phyloP scores from a whole-genome alignment of 2,113 vertebrate genomes.

The Ariopsis seemanni region DNA sequence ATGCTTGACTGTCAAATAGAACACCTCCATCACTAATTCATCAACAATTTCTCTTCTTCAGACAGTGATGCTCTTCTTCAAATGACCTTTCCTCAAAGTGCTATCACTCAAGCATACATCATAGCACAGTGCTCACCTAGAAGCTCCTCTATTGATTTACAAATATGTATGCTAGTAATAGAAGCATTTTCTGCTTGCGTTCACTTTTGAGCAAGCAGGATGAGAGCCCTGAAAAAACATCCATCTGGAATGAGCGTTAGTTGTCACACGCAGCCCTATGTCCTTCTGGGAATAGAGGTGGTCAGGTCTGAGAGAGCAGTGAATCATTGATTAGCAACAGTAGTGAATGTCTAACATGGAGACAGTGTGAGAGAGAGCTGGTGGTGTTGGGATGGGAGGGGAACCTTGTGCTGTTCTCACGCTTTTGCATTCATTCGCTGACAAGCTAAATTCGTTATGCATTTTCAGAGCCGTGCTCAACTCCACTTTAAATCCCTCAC shows the following conservation, averaged over 20 bases:
- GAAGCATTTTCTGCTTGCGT: background rate
- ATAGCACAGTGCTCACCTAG: conserved; percentile 18
- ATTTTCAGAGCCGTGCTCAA: conserved; percentile 31
- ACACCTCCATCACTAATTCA: conserved; percentile 70
- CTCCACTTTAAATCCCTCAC: conserved; percentile 12
- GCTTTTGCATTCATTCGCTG: conserved; percentile 35
- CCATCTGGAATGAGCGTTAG: conserved; percentile 13
- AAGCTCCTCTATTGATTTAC: conserved; percentile 50
- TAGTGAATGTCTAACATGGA: conserved; percentile 59
- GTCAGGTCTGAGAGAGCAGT: conserved; percentile 57
- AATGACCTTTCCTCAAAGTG: conserved; percentile 60
- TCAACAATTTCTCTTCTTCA: conserved; percentile 55
- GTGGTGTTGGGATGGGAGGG: background rate
- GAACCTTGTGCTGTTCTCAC: conserved; percentile 37
- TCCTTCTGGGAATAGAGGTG: conserved; percentile 44
- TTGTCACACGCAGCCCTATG: conserved; percentile 13
- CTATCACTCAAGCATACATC: conserved; percentile 20
- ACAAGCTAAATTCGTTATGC: conserved; percentile 33
- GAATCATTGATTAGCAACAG: conserved; percentile 66
- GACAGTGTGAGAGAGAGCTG: conserved; percentile 44
- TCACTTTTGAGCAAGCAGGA: background rate
- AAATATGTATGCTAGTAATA: conserved; percentile 26
- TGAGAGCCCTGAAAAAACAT: conserved; percentile 29
- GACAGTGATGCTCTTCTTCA: conserved; percentile 67
- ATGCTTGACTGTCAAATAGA: conserved; percentile 49